Evolutionary conservation across 2,797 vertebrate species (phyloP), one percentile per base, ranked within the genome.

Genomic region (Myotis daubentonii): DNA sequence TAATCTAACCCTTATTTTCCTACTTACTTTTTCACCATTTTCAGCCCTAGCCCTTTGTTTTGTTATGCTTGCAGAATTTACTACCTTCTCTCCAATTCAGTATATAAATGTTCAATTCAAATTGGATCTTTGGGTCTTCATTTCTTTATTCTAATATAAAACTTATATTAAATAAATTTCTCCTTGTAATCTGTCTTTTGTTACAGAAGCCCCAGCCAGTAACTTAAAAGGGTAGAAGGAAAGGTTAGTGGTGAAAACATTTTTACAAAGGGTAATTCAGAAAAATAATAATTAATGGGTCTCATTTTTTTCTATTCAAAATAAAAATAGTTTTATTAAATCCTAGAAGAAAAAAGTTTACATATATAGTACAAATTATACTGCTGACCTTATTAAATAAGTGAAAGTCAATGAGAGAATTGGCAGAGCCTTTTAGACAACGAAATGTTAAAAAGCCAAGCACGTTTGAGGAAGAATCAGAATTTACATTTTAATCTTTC

Each of bases 401-500:
- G 53, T 84, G 86, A 97, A 97, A 96, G 89, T 94, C 93, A 92
- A 80, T 96, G 95, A 96, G 87, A 94, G 95, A 96, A 94, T 91
- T 91, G 83, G 66, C 44, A 94, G 60, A 96, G 25, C 60, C 91
- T 94, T 95, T 97, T 96, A 93, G 87, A 93, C 87, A 97, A 93
- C 93, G 95, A 93, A 89, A 97, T 96, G 92, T 96, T 94, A 95
- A 96, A 95, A 96, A 97, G 95, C 86, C 96, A 96, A 94, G 55
- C 44, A 86, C 81, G 55, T 95, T 87, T 84, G 76, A 96, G 80
- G 72, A 96, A 38, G 70, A 96, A 94, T 96, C 91, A 94, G 86
- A 95, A 95, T 96, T 89, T 95, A 60, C 83, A 93, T 94, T 96
- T 96, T 96, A 97, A 95, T 95, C 93, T 96, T 97, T 96, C 91